These are phyloP conservation scores for Lycorma delicatula DNA, from an alignment of 1,140 invertebrate genomes.

Conservation along the genomic window DNA sequence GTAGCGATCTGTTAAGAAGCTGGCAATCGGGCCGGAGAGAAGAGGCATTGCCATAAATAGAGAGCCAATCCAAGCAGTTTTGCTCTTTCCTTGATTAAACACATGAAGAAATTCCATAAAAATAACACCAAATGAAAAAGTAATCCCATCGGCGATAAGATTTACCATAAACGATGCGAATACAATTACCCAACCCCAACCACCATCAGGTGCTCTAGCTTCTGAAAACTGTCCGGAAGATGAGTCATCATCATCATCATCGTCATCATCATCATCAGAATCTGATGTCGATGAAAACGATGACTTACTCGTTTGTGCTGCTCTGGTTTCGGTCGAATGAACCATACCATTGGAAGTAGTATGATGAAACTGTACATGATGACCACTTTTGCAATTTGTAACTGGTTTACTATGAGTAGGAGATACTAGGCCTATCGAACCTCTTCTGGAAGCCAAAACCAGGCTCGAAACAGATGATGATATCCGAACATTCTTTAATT, in stretches of 20 bases:
- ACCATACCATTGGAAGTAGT: not conserved
- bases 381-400: constrained; percentile 2
- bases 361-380: constrained; percentile 15
- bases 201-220: constrained; percentile 60
- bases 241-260: constrained; percentile 12
- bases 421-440: constrained; percentile 24
- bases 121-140: constrained; percentile 79
- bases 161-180: constrained; percentile 52
- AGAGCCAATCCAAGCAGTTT: constrained; percentile 83
- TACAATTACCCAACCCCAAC: constrained; percentile 74
- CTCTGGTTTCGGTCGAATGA: not conserved
- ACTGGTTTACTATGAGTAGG: constrained; percentile 1
- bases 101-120: constrained; percentile 70
- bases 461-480: constrained; percentile 7
- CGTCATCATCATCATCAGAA: constrained; percentile 15
- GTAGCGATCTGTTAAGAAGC: constrained; percentile 75
- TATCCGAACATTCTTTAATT: constrained; percentile 7
- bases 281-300: not conserved
- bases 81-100: constrained; percentile 66
- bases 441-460: constrained; percentile 13
- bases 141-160: constrained; percentile 82
- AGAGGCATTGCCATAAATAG: constrained; percentile 86
- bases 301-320: not conserved
- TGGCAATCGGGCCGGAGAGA: constrained; percentile 79
- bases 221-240: constrained; percentile 43